Conservation (phyloP, 2,797 vertebrate species). For the Sebastes wilsoni region DNA sequence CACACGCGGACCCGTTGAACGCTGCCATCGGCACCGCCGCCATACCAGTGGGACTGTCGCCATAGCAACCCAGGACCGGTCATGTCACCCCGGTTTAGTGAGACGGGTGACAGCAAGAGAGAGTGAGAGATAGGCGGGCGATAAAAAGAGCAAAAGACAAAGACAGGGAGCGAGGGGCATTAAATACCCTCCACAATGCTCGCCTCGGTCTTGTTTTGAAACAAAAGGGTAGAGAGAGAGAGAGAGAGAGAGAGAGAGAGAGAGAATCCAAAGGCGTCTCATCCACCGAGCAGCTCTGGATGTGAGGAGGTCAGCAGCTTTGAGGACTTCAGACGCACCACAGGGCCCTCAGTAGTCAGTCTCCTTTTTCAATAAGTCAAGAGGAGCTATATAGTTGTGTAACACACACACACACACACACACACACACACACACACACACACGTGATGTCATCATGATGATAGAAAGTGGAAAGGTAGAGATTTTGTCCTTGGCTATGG, state of each 20-base stretch:
- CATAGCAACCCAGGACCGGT: conserved; percentile 96
- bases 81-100: conserved; percentile 85
- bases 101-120: conserved; percentile 70
- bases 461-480: conserved; percentile 22
- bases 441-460: conserved; percentile 33
- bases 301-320: conserved; percentile 70
- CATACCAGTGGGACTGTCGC: conserved; percentile 88
- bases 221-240: conserved; percentile 45
- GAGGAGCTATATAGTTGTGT: conserved; percentile 23
- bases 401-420: not conserved
- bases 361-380: conserved; percentile 60
- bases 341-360: conserved; percentile 59
- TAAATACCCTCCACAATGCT: conserved; percentile 63
- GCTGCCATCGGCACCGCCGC: conserved; percentile 53
- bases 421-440: not conserved
- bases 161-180: conserved; percentile 59
- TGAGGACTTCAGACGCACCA: conserved; percentile 65
- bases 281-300: conserved; percentile 35
- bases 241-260: not conserved
- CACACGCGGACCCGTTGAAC: conserved; percentile 27
- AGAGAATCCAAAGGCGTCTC: conserved; percentile 38
- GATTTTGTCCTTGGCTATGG: conserved; percentile 63
- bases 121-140: conserved; percentile 62
- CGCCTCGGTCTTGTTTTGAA: conserved; percentile 50
- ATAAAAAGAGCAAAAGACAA: conserved; percentile 79